Base-by-base conservation (phyloP, 2,888 invertebrate genomes). In the Digitonthophagus gazella region DNA sequence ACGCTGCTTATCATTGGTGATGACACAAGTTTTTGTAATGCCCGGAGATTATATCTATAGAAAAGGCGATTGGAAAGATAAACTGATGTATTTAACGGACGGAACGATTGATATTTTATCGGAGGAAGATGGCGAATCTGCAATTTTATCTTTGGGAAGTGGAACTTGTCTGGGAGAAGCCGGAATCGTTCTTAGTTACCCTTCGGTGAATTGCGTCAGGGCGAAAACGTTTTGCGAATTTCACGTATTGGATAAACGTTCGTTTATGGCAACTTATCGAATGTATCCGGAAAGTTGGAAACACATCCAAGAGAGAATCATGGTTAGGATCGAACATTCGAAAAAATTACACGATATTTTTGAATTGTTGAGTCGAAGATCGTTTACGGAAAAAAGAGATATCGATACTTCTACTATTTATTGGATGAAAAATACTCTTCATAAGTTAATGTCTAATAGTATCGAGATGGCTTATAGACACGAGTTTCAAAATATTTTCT, bases 91-190 rank as follows among this genome's bases (percentile, higher is more conserved):
- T 58, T 16, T 87, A 28, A 85, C 84, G 11, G 85, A 78, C 74
- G 86, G 86, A n/a, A 85, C 85, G n/a, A 76, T 86, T 69, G 85
- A 86, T 76, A 77, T 85, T 58, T 76, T 86, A 58, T 85, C 85
- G 0, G 85, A 85, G 72, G 85, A 86, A 82, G 85, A 86, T 67
- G 85, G 85, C 70, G 84, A 85, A 78, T 85, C 85, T 70, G 85
- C 86, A n/a, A 85, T 86, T 82, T 85, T 86, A 74, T 85, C 85
- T 4, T 84, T 86, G 73, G 79, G 81, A 18, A 84, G 84, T 71
- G 86, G 85, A 6, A 84, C 85, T 2, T 85, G 85, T 74, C 83
- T 86, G 71, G 86, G 86, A 3, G 87, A 86, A 82, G 84, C 84
- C 72, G 80, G 85, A 18, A 75, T 87, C 68, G 80, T 85, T 15